phyloP scores from a whole-genome alignment of 2,888 invertebrate genomes.

The Netelia fuscicornis region DNA sequence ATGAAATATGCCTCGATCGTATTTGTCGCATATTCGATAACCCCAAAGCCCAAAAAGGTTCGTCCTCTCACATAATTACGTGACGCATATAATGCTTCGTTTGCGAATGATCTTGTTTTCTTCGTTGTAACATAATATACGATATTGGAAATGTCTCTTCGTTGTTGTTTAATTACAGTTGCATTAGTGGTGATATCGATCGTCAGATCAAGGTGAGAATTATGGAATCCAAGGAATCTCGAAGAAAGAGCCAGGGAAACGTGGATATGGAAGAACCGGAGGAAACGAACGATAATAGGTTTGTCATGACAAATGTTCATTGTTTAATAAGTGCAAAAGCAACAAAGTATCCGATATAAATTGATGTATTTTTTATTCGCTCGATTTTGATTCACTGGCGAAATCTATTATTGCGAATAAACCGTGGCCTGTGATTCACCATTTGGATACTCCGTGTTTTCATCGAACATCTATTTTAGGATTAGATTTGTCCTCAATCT shows the following conservation, averaged over 20 bases:
- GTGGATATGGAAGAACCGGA: constrained; percentile 60
- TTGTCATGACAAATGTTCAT: constrained; percentile 7
- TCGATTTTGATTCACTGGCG: not conserved
- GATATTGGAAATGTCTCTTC: not conserved
- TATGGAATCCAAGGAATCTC: constrained; percentile 65
- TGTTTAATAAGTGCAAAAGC: not conserved
- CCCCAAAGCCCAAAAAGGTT: constrained; percentile 54
- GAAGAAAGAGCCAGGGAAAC: constrained; percentile 47
- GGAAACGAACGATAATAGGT: constrained; percentile 63
- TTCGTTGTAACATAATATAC: constrained; percentile 23
- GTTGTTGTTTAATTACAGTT: constrained; percentile 32
- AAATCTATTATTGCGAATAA: too few species aligned
- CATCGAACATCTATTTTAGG: not conserved
- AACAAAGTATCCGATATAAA: not conserved
- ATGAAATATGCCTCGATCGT: constrained; percentile 41
- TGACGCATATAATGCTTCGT: constrained; percentile 21
- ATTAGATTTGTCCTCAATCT: not conserved
- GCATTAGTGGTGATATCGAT: constrained; percentile 14
- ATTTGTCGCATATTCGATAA: constrained; percentile 51
- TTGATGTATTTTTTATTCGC: not conserved
- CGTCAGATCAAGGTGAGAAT: constrained; percentile 16
- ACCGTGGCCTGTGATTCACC: too few species aligned
- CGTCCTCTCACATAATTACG: constrained; percentile 23
- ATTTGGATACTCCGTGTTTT: too few species aligned
- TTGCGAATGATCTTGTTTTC: constrained; percentile 28